Conservation (phyloP, 2,888 invertebrate genomes). For the Pemphredon lugubris region DNA sequence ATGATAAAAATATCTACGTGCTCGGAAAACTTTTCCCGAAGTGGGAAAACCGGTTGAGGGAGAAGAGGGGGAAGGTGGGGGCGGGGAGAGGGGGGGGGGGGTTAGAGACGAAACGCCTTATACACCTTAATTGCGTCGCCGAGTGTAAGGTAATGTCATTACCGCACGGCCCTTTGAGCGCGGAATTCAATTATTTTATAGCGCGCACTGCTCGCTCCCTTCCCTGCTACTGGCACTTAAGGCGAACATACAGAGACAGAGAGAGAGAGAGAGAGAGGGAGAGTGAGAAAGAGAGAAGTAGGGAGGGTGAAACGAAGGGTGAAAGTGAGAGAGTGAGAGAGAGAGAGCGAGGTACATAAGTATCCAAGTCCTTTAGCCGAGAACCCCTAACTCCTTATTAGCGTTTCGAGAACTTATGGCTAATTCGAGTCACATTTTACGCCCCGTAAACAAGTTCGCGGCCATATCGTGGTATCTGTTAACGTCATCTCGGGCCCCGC, state of each 20-base stretch:
- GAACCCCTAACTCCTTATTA: constrained; percentile 53
- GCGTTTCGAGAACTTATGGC: constrained; percentile 37
- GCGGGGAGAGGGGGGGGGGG: not conserved
- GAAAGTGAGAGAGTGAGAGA: too few species aligned
- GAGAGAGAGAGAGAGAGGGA: not conserved
- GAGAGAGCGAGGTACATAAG: constrained; percentile 30
- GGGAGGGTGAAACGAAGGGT: too few species aligned
- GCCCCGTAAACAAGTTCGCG: constrained; percentile 15
- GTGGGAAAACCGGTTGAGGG: constrained; percentile 22
- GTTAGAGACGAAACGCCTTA: constrained; percentile 48
- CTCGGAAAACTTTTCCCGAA: constrained; percentile 50
- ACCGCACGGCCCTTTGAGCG: constrained; percentile 74
- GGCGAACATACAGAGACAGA: constrained; percentile 36
- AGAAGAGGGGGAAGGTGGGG: not conserved
- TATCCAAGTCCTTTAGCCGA: constrained; percentile 55
- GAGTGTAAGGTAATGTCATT: constrained; percentile 72
- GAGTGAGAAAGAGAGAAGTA: too few species aligned
- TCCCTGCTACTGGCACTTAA: constrained; percentile 60
- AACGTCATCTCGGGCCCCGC: constrained; percentile 5
- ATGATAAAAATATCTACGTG: constrained; percentile 58
- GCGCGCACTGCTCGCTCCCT: constrained; percentile 57
- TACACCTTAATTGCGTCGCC: constrained; percentile 65
- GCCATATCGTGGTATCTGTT: constrained; percentile 12
- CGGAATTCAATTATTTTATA: constrained; percentile 76
- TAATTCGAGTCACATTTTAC: constrained; percentile 31